phyloP scores from a whole-genome alignment of 2,888 invertebrate species.

The Ophioninae sp. region DNA sequence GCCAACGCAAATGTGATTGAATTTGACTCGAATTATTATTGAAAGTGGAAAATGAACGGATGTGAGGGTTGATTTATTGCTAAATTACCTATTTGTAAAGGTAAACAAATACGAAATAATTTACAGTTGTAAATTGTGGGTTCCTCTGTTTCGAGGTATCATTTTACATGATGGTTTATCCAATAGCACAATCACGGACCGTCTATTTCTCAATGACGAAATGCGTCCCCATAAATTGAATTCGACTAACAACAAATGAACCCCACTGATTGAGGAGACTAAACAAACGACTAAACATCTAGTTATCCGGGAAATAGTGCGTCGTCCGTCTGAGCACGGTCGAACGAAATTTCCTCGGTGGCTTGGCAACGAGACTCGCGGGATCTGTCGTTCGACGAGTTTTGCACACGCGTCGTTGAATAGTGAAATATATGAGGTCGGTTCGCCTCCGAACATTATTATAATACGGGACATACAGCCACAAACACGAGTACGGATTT shows the following conservation, averaged over 20 bases:
- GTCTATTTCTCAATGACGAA: background rate
- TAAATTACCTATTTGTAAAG: too few relatives aligned
- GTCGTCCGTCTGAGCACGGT: background rate
- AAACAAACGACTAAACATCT: background rate
- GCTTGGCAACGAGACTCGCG: conserved; percentile 23
- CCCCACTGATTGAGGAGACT: background rate
- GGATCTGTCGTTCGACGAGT: background rate
- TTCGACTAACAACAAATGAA: background rate
- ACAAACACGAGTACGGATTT: background rate
- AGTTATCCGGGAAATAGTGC: background rate
- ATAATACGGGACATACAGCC: background rate
- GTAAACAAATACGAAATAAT: too few relatives aligned
- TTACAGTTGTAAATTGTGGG: too few relatives aligned
- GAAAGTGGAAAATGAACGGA: too few relatives aligned
- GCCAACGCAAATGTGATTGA: too few relatives aligned
- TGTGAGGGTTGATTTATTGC: too few relatives aligned
- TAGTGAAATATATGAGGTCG: conserved; percentile 1
- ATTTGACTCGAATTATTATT: too few relatives aligned
- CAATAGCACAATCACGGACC: background rate
- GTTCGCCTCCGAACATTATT: background rate
- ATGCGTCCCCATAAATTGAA: background rate
- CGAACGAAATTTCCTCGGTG: background rate
- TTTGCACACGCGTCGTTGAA: conserved; percentile 39
- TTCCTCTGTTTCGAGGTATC: too few relatives aligned
- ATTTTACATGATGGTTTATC: too few relatives aligned